Percentiles rank a stretch among this genome's conserved stretches.
Evolutionary conservation across 1,140 invertebrate species (phyloP).

Genomic region (Frieseomelitta varia): DNA sequence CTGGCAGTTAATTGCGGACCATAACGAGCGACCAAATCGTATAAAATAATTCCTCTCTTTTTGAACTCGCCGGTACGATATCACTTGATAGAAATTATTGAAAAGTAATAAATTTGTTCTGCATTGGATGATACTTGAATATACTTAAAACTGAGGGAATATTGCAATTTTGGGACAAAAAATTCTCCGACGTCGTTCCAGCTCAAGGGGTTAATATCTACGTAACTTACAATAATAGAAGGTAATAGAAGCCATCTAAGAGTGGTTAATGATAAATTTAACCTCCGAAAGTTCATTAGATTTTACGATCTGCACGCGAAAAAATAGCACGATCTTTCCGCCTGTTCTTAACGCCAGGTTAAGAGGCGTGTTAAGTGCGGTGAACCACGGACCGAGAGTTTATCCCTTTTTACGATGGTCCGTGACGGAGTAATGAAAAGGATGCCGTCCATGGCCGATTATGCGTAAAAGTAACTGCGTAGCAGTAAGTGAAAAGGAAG

Average conservation of each 20-base stretch:
- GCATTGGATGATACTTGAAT: no score
- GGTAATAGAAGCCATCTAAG: not conserved
- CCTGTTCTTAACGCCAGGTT: not conserved
- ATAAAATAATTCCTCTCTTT: no score
- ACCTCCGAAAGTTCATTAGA: slow-evolving; percentile 1
- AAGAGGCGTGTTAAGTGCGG: slow-evolving; percentile 19
- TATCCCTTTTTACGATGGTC: slow-evolving; percentile 31
- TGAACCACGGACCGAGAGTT: not conserved
- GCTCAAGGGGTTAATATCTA: no score
- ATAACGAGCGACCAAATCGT: no score
- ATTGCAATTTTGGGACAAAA: no score
- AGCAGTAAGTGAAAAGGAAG: slow-evolving; percentile 42
- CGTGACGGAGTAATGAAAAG: slow-evolving; percentile 35
- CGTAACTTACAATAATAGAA: no score
- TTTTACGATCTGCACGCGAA: not conserved
- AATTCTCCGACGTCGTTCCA: no score
- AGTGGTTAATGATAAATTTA: slow-evolving; percentile 4
- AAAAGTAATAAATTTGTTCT: no score
- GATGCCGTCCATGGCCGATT: slow-evolving; percentile 23
- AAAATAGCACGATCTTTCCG: not conserved
- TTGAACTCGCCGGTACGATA: no score
- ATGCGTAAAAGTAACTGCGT: slow-evolving; percentile 41
- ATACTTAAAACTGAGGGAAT: no score
- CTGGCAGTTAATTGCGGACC: no score
- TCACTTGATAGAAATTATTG: no score